phyloP scores from a whole-genome alignment of 2,113 vertebrate species.

The Hiodon tergisus region DNA sequence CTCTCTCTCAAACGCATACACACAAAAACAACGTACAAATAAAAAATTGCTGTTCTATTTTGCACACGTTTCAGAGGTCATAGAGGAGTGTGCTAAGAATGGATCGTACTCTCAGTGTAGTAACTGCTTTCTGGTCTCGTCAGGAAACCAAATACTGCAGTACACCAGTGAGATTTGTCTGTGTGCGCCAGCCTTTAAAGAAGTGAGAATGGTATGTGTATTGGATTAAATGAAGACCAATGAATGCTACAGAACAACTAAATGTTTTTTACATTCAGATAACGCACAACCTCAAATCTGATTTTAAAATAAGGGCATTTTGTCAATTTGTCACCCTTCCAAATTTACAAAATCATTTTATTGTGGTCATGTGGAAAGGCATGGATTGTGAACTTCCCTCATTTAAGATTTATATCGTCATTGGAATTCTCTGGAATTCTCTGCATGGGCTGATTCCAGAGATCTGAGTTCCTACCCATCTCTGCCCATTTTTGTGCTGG shows the following conservation, averaged over 20 bases:
- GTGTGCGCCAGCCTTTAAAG: background rate
- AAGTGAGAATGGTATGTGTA: too few species aligned
- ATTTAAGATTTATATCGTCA: background rate
- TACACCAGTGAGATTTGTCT: background rate
- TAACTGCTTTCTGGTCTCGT: background rate
- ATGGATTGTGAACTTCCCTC: constrained; percentile 10
- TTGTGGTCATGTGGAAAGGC: constrained; percentile 5
- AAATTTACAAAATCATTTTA: background rate
- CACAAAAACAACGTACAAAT: too few species aligned
- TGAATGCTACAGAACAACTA: background rate
- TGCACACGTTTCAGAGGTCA: background rate
- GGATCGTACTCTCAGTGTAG: background rate
- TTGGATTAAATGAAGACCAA: too few species aligned
- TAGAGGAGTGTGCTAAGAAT: background rate
- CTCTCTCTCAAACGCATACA: too few species aligned
- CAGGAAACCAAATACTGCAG: constrained; percentile 3
- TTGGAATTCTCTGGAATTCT: background rate
- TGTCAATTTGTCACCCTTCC: background rate
- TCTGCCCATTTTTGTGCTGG: too few species aligned
- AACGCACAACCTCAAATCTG: background rate
- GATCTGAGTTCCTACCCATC: too few species aligned
- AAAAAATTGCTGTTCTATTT: background rate
- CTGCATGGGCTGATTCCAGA: too few species aligned
- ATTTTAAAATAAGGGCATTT: constrained; percentile 15
- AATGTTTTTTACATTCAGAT: background rate